Percentiles rank a stretch among this genome's conserved stretches.
phyloP scores from a whole-genome alignment of 2,888 invertebrate species.

The Drosophila macrothrix region DNA sequence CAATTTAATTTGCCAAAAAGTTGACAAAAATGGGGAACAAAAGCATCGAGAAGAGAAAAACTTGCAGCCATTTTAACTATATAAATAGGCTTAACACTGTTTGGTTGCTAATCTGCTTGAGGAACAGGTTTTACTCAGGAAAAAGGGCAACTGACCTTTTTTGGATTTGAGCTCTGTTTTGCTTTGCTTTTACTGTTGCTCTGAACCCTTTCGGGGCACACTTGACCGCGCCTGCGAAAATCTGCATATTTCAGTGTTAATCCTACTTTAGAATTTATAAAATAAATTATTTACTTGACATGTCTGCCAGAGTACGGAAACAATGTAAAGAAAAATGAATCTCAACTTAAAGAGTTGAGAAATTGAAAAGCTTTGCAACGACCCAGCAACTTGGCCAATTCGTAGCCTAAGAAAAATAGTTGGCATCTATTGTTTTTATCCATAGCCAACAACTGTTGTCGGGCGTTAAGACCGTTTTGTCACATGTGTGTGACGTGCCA shows the following conservation, averaged over 20 bases:
- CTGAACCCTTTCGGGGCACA: conserved; percentile 54
- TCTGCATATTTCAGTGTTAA: conserved; percentile 80
- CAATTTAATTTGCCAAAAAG: conserved; percentile 72
- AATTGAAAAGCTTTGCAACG: conserved; percentile 44
- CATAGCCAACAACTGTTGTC: conserved; percentile 24
- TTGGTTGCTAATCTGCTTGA: conserved; percentile 70
- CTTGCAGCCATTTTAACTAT: conserved; percentile 62
- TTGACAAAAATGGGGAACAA: conserved; percentile 40
- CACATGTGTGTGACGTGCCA: conserved; percentile 64
- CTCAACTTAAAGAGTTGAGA: conserved; percentile 58
- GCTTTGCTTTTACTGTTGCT: conserved; percentile 37
- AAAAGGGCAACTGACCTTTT: conserved; percentile 60
- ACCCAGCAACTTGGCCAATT: conserved; percentile 32
- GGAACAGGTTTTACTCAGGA: conserved; percentile 58
- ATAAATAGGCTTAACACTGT: conserved; percentile 74
- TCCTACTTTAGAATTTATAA: conserved; percentile 79
- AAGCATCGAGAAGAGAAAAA: conserved; percentile 12
- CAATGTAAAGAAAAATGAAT: conserved; percentile 56
- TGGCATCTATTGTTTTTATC: conserved; percentile 53
- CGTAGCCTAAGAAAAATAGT: conserved; percentile 49
- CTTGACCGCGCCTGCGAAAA: conserved; percentile 63
- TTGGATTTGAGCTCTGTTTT: conserved; percentile 53
- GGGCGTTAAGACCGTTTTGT: conserved; percentile 43
- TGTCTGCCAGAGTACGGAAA: conserved; percentile 37
- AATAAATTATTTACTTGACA: conserved; percentile 76